Percentiles rank a stretch among this genome's conserved stretches.
These are phyloP conservation scores for Brachyistius frenatus DNA, from an alignment of 2,113 vertebrate genomes.

Conservation along the genomic window DNA sequence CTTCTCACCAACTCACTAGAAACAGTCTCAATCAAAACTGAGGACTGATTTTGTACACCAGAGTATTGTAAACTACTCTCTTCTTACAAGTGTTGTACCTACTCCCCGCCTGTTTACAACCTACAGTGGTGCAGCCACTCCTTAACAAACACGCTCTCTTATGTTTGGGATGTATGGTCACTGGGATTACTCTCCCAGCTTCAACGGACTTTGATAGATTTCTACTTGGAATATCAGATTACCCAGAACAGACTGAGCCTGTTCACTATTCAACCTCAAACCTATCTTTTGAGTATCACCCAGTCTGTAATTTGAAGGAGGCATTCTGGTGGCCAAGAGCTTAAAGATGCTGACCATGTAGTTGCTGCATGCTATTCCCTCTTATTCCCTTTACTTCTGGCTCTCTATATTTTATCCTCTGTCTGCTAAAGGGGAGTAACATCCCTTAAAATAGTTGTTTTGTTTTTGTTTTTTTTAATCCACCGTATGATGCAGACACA, in stretches of 20 bases:
- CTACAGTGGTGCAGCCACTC: background rate
- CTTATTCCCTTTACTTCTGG: too few relatives aligned
- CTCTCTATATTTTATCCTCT: too few relatives aligned
- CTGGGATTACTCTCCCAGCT: background rate
- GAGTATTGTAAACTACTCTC: background rate
- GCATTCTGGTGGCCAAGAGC: background rate
- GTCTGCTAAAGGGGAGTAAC: too few relatives aligned
- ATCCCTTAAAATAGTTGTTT: too few relatives aligned
- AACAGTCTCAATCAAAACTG: background rate
- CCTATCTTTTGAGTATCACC: background rate
- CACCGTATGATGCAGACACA: too few relatives aligned
- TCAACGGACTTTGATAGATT: background rate
- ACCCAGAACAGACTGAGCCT: background rate
- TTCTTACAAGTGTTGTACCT: background rate
- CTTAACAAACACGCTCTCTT: background rate
- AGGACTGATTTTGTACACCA: background rate
- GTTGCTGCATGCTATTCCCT: background rate
- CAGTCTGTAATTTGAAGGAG: background rate
- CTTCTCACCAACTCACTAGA: background rate
- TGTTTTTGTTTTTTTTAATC: too few relatives aligned
- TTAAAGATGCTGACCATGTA: background rate
- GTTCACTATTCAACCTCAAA: background rate
- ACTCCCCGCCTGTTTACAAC: constrained; percentile 1
- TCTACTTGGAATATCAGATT: background rate
- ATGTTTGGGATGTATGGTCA: background rate